Evolutionary conservation across 2,797 vertebrate genomes (phyloP).

Genomic region (Selene dorsalis): DNA sequence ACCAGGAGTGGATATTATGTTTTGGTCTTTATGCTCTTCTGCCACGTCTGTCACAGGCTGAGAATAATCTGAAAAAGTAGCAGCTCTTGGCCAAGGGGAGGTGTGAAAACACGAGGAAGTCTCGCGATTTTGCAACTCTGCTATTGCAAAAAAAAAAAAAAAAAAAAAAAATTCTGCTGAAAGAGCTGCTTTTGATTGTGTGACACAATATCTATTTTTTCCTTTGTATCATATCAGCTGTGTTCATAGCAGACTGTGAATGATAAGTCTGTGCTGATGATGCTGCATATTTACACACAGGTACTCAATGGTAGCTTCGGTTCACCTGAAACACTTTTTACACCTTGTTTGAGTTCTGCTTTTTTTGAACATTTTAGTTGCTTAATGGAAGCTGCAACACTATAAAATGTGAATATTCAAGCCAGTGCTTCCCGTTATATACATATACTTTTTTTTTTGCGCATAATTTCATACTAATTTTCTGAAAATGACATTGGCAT

Average conservation of each 20-base stretch:
- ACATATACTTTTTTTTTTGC: no score
- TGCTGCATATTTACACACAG: not conserved
- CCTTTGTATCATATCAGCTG: conserved; percentile 18
- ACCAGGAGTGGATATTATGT: conserved; percentile 57
- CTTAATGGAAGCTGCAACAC: not conserved
- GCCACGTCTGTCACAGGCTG: conserved; percentile 8
- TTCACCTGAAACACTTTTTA: conserved; percentile 3
- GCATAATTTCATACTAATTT: not conserved
- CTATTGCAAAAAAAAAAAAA: conserved; percentile 15
- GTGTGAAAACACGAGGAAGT: not conserved
- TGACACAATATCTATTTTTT: conserved; percentile 21
- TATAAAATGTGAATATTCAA: not conserved
- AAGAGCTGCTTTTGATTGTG: conserved; percentile 3
- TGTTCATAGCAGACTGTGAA: conserved; percentile 11
- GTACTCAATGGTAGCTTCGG: not conserved
- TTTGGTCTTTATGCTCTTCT: conserved; percentile 46
- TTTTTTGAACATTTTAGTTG: not conserved
- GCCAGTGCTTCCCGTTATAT: not conserved
- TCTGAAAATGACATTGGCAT: not conserved
- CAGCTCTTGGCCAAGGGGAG: not conserved
- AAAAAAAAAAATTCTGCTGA: conserved; percentile 15
- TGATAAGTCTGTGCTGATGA: conserved; percentile 30
- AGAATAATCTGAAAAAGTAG: conserved; percentile 8
- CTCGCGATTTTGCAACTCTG: conserved; percentile 11
- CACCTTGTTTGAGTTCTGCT: not conserved